phyloP scores from a whole-genome alignment of 2,888 invertebrate species.

The Acleris holmiana region DNA sequence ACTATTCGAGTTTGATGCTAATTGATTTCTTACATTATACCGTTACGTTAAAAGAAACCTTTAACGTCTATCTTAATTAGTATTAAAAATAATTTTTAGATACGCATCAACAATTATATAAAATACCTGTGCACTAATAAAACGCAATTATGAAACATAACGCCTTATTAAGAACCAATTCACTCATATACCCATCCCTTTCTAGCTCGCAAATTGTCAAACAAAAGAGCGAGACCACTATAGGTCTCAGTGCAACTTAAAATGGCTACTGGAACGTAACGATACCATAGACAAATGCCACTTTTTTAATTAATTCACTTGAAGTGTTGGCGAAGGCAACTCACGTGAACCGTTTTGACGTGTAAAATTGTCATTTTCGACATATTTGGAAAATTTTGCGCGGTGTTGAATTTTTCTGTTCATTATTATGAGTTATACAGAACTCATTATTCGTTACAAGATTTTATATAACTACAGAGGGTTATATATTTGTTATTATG shows the following conservation, averaged over 20 bases:
- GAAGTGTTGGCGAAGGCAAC: slow-evolving; percentile 11
- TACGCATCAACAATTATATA: slow-evolving; percentile 1
- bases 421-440: background rate
- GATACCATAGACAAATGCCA: slow-evolving; percentile 10
- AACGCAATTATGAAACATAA: slow-evolving; percentile 18
- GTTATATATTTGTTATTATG: too few species aligned
- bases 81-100: background rate
- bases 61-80: background rate
- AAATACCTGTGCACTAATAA: slow-evolving; percentile 8
- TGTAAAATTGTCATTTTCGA: background rate
- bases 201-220: background rate
- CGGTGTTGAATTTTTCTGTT: background rate
- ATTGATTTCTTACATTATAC: too few species aligned
- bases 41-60: too few species aligned
- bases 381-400: background rate
- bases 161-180: slow-evolving; percentile 13
- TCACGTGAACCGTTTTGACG: background rate
- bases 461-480: too few species aligned
- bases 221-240: slow-evolving; percentile 4
- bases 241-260: background rate
- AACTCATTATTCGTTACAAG: background rate
- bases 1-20: too few species aligned
- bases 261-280: background rate
- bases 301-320: slow-evolving; percentile 14
- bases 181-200: background rate